phyloP scores from a whole-genome alignment of 1,140 invertebrate species.

The Saccostrea echinata region DNA sequence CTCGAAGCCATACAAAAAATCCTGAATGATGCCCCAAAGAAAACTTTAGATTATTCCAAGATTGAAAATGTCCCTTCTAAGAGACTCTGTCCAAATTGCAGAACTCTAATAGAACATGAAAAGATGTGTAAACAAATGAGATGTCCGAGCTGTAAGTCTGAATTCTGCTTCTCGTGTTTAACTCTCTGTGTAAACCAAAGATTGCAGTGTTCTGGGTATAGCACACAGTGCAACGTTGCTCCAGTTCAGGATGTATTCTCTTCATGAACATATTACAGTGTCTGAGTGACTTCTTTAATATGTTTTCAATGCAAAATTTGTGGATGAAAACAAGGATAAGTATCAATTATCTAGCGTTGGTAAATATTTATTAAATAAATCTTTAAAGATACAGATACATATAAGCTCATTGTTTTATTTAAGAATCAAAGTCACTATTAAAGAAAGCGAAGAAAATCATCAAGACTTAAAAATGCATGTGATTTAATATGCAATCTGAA shows the following conservation, averaged over 20 bases:
- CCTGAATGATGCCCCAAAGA: neutral
- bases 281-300: too few species aligned
- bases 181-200: neutral
- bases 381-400: too few species aligned
- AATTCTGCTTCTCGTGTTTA: conserved; percentile 14
- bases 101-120: conserved; percentile 22
- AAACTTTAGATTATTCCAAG: conserved; percentile 7
- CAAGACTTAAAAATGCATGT: too few species aligned
- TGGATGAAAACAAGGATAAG: too few species aligned
- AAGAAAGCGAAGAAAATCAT: too few species aligned
- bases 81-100: neutral
- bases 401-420: too few species aligned
- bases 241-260: neutral
- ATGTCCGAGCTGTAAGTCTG: neutral
- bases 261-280: neutral
- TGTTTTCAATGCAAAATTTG: too few species aligned
- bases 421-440: too few species aligned
- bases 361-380: too few species aligned
- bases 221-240: neutral
- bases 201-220: neutral
- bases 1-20: conserved; percentile 16
- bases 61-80: neutral
- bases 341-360: too few species aligned
- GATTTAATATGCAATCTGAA: neutral
- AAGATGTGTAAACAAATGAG: conserved; percentile 7